Conservation (phyloP, 1,140 invertebrate genomes). For the Liolophura sinensis region DNA sequence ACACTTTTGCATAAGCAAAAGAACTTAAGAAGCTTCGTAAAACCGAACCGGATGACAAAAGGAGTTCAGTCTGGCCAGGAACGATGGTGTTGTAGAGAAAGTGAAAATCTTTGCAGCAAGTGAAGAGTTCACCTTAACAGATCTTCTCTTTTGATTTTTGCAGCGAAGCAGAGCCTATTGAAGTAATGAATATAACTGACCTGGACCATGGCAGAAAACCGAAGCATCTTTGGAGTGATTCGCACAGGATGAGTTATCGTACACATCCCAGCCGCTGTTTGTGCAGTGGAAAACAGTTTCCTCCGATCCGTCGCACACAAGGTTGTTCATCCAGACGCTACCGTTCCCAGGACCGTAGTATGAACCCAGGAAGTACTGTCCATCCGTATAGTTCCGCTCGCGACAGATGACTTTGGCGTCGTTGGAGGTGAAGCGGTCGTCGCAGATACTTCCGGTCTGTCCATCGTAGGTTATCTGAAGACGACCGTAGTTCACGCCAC, state of each 20-base stretch:
- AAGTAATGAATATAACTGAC: slow-evolving; percentile 7
- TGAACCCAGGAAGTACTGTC: slow-evolving; percentile 14
- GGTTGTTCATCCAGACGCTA: slow-evolving; percentile 73
- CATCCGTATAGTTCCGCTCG: slow-evolving; percentile 64
- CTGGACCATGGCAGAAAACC: slow-evolving; percentile 12
- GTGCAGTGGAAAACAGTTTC: slow-evolving; percentile 17
- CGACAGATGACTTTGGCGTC: slow-evolving; percentile 73
- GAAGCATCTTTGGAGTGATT: slow-evolving; percentile 1
- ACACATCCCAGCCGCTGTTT: slow-evolving; percentile 9
- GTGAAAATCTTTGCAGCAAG: too few relatives aligned
- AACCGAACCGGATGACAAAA: too few relatives aligned
- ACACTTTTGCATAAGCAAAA: too few relatives aligned
- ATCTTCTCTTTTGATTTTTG: too few relatives aligned
- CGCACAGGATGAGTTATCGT: neutral
- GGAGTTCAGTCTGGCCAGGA: too few relatives aligned
- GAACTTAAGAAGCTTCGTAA: too few relatives aligned
- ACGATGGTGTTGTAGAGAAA: too few relatives aligned
- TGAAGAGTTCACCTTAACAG: too few relatives aligned
- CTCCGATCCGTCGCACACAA: slow-evolving; percentile 65
- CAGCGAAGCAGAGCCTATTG: too few relatives aligned
- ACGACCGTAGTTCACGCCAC: slow-evolving; percentile 59
- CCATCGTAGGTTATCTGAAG: slow-evolving; percentile 73
- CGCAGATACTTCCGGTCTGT: slow-evolving; percentile 74
- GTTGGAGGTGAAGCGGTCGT: slow-evolving; percentile 72
- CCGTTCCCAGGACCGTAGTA: slow-evolving; percentile 49